Conservation (phyloP, 2,797 vertebrate species). For the Lycodopsis pacificus region DNA sequence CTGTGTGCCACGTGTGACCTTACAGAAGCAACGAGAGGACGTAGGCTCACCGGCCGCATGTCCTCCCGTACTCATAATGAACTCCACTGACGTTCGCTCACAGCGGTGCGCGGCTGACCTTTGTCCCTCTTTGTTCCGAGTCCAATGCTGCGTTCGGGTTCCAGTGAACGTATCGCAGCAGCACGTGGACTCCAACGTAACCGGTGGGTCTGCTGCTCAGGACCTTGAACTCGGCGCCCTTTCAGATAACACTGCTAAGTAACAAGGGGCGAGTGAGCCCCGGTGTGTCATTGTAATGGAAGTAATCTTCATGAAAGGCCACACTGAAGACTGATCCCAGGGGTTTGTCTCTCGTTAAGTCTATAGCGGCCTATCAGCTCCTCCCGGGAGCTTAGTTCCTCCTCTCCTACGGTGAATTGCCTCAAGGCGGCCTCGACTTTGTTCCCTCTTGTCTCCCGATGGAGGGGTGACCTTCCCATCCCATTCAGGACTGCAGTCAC, state of each 20-base stretch:
- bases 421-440: slow-evolving; percentile 55
- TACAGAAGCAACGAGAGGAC: slow-evolving; percentile 6
- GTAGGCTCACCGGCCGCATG: neutral
- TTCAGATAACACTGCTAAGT: slow-evolving; percentile 32
- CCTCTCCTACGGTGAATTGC: slow-evolving; percentile 53
- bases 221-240: slow-evolving; percentile 42
- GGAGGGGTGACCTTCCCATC: slow-evolving; percentile 68
- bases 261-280: slow-evolving; percentile 23
- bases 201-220: neutral
- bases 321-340: slow-evolving; percentile 41
- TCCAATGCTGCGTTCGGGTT: neutral
- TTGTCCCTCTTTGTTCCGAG: neutral
- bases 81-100: slow-evolving; percentile 23
- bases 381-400: slow-evolving; percentile 40
- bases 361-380: slow-evolving; percentile 57
- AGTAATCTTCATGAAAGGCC: slow-evolving; percentile 59
- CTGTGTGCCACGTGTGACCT: neutral
- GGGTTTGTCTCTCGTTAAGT: slow-evolving; percentile 20
- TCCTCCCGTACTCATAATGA: slow-evolving; percentile 27
- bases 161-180: neutral
- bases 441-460: slow-evolving; percentile 50
- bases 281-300: slow-evolving; percentile 43
- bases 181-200: neutral
- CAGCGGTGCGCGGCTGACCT: neutral
- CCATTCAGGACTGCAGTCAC: slow-evolving; percentile 57